Evolutionary conservation across 1,140 invertebrate species (phyloP).

Genomic region (Diuraphis noxia): DNA sequence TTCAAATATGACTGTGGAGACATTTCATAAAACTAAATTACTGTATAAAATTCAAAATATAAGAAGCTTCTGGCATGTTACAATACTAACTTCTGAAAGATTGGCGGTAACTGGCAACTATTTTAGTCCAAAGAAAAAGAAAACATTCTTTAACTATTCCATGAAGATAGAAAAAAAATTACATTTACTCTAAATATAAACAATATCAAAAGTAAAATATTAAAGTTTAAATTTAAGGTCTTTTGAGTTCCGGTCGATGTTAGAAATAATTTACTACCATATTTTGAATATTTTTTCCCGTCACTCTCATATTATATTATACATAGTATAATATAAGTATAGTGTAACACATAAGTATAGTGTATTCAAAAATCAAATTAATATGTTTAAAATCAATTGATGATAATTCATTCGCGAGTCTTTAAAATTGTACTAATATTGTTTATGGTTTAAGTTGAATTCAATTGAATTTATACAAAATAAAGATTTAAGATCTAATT

Average conservation of each 20-base stretch:
- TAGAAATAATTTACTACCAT: background rate
- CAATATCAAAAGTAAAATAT: background rate
- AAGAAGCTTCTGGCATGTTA: background rate
- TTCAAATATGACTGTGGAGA: background rate
- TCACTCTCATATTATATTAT: background rate
- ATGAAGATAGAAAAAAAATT: background rate
- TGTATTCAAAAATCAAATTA: background rate
- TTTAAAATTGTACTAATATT: background rate
- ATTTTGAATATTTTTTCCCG: background rate
- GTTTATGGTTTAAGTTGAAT: background rate
- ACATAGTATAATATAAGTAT: too few species aligned
- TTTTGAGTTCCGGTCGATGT: background rate
- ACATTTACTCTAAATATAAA: background rate
- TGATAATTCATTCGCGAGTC: background rate
- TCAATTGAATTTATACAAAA: background rate
- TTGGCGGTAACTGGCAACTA: background rate
- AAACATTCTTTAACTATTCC: background rate
- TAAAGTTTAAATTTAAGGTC: background rate
- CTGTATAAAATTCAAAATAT: background rate
- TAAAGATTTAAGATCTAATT: background rate
- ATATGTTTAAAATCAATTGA: background rate
- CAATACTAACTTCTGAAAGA: background rate
- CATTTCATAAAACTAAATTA: slow-evolving; percentile 11
- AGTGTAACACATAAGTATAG: too few species aligned
- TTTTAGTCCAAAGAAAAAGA: background rate